Percentiles rank a stretch among this genome's conserved stretches.
These are phyloP conservation scores for Synchiropus splendidus DNA, from an alignment of 2,113 vertebrate species.

Conservation along the genomic window DNA sequence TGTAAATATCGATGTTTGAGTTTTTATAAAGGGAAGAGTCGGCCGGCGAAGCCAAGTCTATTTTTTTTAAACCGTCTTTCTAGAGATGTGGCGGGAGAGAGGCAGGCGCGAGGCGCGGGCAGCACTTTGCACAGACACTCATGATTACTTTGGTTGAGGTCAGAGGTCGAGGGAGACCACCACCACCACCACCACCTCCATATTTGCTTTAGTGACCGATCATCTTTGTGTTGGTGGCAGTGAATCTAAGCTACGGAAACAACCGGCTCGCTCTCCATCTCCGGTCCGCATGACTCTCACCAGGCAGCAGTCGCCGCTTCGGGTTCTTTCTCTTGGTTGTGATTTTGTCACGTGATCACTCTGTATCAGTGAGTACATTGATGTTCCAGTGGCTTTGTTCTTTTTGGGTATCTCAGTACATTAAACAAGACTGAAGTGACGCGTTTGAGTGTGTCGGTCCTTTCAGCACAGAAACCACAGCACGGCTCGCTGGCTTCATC, in stretches of 20 bases:
- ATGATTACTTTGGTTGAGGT: no score
- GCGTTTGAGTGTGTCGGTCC: not conserved
- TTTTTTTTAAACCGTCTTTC: constrained; percentile 67
- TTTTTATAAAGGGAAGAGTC: constrained; percentile 66
- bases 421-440: constrained; percentile 57
- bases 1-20: constrained; percentile 62
- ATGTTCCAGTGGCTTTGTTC: constrained; percentile 49
- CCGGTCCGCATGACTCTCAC: constrained; percentile 59
- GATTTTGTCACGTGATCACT: constrained; percentile 55
- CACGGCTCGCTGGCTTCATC: constrained; percentile 26
- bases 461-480: not conserved
- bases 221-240: constrained; percentile 61
- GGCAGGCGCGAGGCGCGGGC: constrained; percentile 3
- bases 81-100: constrained; percentile 56
- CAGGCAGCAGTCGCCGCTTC: constrained; percentile 34
- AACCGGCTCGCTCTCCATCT: constrained; percentile 28
- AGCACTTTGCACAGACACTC: constrained; percentile 42
- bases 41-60: constrained; percentile 64
- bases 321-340: constrained; percentile 46
- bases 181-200: no score
- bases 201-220: constrained; percentile 44
- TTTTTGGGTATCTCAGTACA: constrained; percentile 54
- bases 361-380: constrained; percentile 52
- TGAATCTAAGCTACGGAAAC: constrained; percentile 42
- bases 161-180: no score